Percentiles rank a stretch among this genome's conserved stretches.
Conservation (phyloP, 2,888 invertebrate genomes). For the Meta bourneti region DNA sequence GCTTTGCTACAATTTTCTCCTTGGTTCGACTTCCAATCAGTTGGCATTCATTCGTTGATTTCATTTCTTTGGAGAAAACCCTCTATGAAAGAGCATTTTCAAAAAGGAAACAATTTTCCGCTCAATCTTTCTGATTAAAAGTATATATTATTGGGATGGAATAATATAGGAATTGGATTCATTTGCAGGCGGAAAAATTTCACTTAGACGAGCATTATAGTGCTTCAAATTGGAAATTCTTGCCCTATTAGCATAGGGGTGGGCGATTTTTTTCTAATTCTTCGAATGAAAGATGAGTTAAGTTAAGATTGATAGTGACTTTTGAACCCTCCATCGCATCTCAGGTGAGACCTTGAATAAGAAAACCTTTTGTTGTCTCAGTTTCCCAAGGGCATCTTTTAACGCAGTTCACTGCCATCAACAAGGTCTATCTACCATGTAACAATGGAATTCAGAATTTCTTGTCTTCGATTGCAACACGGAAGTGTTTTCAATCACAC, state of each 20-base stretch:
- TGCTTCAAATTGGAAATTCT: constrained; percentile 45
- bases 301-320: constrained; percentile 63
- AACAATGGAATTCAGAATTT: not conserved
- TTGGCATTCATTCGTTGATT: too few species aligned
- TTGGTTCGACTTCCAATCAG: too few species aligned
- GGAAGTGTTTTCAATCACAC: not conserved
- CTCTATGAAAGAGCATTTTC: too few species aligned
- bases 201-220: not conserved
- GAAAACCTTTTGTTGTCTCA: not conserved
- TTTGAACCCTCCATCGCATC: constrained; percentile 30
- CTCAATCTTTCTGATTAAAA: too few species aligned
- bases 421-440: not conserved
- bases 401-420: constrained; percentile 28
- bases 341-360: constrained; percentile 45
- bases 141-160: too few species aligned
- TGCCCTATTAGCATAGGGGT: constrained; percentile 38
- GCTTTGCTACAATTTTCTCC: too few species aligned
- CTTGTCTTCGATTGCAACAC: not conserved
- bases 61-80: too few species aligned
- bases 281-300: constrained; percentile 48
- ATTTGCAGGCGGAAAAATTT: not conserved
- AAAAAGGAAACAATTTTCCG: too few species aligned
- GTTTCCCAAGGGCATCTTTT: constrained; percentile 34
- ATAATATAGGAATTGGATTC: not conserved
- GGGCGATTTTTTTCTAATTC: constrained; percentile 43